These are phyloP conservation scores for Apolygus lucorum DNA, from an alignment of 1,140 invertebrate genomes.

Conservation along the genomic window DNA sequence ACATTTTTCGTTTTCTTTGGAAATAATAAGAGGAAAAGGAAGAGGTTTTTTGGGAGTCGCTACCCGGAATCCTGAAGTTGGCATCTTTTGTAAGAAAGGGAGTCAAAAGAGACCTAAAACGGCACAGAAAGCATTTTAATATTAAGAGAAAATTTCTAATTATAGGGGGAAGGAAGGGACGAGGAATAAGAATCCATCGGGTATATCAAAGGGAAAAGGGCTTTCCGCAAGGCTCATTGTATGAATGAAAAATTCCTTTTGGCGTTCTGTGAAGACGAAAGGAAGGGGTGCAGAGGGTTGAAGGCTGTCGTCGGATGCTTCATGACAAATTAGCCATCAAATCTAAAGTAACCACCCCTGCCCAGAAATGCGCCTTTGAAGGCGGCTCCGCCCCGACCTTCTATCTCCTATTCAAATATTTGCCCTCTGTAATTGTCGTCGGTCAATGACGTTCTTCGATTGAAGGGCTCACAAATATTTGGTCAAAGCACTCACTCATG, in stretches of 20 bases:
- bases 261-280: neutral
- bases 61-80: neutral
- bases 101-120: neutral
- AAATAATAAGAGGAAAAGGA: too few relatives aligned
- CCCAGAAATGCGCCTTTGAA: neutral
- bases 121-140: neutral
- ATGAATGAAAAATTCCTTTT: slow-evolving; percentile 24
- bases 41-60: too few relatives aligned
- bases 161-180: neutral
- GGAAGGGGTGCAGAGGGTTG: neutral
- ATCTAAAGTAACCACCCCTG: slow-evolving; percentile 22
- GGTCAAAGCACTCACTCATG: slow-evolving; percentile 4
- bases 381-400: neutral
- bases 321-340: slow-evolving; percentile 22
- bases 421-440: slow-evolving; percentile 18
- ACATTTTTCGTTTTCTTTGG: too few relatives aligned
- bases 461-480: neutral
- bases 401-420: slow-evolving; percentile 16
- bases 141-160: slow-evolving; percentile 3
- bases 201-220: slow-evolving; percentile 19
- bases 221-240: slow-evolving; percentile 1
- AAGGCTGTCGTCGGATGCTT: neutral
- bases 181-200: slow-evolving; percentile 14
- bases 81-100: neutral
- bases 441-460: slow-evolving; percentile 4